phyloP scores from a whole-genome alignment of 1,140 invertebrate species.

The Nasonia longicornis region DNA sequence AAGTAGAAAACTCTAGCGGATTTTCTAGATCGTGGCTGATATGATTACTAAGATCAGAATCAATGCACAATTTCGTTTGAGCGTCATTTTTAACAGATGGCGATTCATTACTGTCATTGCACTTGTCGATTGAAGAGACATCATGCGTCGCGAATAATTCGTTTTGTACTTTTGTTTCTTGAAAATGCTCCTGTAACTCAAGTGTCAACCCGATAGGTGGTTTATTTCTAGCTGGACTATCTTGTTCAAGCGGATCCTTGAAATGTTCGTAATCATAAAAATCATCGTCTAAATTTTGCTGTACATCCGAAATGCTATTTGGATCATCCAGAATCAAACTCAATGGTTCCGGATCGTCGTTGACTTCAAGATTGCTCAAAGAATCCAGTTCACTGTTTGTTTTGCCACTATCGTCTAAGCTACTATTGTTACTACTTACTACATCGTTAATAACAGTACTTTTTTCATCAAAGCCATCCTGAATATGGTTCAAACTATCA shows the following conservation, averaged over 20 bases:
- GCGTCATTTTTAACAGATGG: not conserved
- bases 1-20: constrained; percentile 1
- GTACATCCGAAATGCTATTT: constrained; percentile 49
- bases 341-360: constrained; percentile 58
- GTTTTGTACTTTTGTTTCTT: constrained; percentile 41
- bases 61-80: constrained; percentile 16
- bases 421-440: constrained; percentile 60
- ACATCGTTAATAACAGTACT: constrained; percentile 54
- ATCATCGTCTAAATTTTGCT: constrained; percentile 62
- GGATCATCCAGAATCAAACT: constrained; percentile 62
- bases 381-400: constrained; percentile 55
- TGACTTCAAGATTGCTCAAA: constrained; percentile 53
- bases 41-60: constrained; percentile 16
- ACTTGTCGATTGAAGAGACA: constrained; percentile 26
- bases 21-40: not conserved
- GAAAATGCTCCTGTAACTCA: constrained; percentile 33
- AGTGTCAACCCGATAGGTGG: constrained; percentile 22
- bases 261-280: constrained; percentile 66
- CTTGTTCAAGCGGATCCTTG: constrained; percentile 51
- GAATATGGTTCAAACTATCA: constrained; percentile 47
- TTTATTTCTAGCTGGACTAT: constrained; percentile 46
- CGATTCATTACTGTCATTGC: constrained; percentile 14
- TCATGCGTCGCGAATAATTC: constrained; percentile 35
- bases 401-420: constrained; percentile 59
- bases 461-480: constrained; percentile 47